phyloP scores from a whole-genome alignment of 2,797 vertebrate species.

The Sebastolobus alascanus region DNA sequence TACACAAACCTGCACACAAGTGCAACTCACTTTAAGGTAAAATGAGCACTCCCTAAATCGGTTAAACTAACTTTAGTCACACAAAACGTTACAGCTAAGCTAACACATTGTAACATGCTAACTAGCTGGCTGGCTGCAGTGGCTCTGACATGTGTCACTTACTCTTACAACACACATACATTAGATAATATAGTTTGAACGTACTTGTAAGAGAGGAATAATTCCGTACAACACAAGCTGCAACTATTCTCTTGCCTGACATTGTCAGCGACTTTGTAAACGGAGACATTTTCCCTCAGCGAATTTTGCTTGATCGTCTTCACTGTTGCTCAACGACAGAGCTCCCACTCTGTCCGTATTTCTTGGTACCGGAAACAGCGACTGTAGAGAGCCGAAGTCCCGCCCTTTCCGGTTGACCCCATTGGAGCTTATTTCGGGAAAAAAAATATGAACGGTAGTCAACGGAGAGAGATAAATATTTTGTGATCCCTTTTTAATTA shows the following conservation, averaged over 20 bases:
- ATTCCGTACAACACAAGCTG: constrained; percentile 14
- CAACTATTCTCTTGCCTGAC: not conserved
- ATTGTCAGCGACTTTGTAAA: constrained; percentile 31
- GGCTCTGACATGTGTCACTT: not conserved
- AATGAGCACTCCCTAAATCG: not conserved
- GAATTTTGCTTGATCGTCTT: no score
- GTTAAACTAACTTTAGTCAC: not conserved
- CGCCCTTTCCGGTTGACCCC: no score
- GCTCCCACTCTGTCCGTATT: constrained; percentile 36
- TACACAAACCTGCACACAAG: not conserved
- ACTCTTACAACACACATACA: no score
- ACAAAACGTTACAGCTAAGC: not conserved
- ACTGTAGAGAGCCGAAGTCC: no score
- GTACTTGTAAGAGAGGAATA: constrained; percentile 74
- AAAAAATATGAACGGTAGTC: no score
- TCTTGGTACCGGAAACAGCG: fast-evolving
- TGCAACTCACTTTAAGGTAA: not conserved
- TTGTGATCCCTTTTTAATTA: no score
- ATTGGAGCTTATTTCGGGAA: no score
- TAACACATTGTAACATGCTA: not conserved
- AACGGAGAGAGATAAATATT: no score
- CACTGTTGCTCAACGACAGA: not conserved
- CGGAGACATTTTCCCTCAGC: constrained; percentile 53
- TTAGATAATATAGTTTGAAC: not conserved
- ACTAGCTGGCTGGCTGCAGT: not conserved